Evolutionary conservation across 2,113 vertebrate species (phyloP), one percentile per base, ranked within the genome.

Genomic region (Pluvialis apricaria): DNA sequence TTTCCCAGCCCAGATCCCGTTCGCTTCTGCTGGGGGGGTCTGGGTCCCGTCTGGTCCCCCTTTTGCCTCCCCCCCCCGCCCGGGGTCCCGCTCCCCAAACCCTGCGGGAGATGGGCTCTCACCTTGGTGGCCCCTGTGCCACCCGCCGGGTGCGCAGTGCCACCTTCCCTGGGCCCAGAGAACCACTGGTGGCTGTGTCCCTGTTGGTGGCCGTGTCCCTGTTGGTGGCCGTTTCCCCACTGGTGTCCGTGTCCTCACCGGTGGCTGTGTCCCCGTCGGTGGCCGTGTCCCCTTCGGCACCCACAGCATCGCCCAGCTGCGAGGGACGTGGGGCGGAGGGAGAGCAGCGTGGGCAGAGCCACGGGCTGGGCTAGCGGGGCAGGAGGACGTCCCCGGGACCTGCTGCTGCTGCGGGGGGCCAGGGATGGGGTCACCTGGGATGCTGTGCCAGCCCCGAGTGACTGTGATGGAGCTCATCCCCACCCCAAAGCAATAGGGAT

Each of bases 261-360:
- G 18, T 36, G 34, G 1, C 79, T 2, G 34, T 32, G 66, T 82
- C 66, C 55, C 11, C 0, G 14, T 6, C 0, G 0, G 21, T 26
- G 47, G 4, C 62, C 12, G 38, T 12, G 75, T 88, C 11, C 61
- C 62, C 47, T 54, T 62, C 5, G 3, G 69, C 61, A 14, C 54
- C 36, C 5, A 7, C 82, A 90, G 92, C 93, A 64, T 14, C 32
- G 10, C 86, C 9, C 73, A 36, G 60, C 52, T 65, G 18, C 21
- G 12, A 40, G 75, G 83, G 65, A 3, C 3, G 1, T 3, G 52
- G 90, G 94, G 95, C 38, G 82, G 85, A 93, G 94, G 87, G 78
- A 85, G n/a, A 28, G 70, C 22, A 4, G 57, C 5, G 70, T 68
- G 92, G 90, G 95, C 92, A 97, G 95, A 94, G 86, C 88, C 31